Conservation (phyloP, 1,140 invertebrate species). For the Papilio dardanus region DNA sequence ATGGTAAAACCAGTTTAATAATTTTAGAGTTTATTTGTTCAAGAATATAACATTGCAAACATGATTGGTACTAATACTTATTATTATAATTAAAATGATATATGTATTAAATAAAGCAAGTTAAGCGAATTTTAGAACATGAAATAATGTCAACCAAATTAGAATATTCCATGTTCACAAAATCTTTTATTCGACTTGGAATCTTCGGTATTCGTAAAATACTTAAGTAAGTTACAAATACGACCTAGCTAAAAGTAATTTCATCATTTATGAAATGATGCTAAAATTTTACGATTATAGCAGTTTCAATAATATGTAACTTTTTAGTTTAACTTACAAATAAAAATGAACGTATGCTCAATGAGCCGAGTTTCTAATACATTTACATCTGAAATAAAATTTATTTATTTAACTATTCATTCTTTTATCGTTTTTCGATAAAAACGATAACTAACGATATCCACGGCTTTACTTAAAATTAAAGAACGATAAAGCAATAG, state of each 20-base stretch:
- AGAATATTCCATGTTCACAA: constrained; percentile 1
- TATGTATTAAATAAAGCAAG: neutral
- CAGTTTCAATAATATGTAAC: neutral
- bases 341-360: neutral
- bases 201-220: neutral
- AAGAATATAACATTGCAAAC: too few species aligned
- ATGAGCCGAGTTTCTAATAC: neutral
- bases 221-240: neutral
- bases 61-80: too few species aligned
- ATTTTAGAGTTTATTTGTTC: too few species aligned
- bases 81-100: too few species aligned
- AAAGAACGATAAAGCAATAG: neutral
- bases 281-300: constrained; percentile 12
- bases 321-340: neutral
- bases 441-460: neutral
- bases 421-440: neutral
- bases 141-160: neutral
- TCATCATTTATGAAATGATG: neutral
- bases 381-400: neutral
- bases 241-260: neutral
- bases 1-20: too few species aligned
- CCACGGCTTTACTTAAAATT: neutral
- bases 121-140: neutral
- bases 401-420: neutral
- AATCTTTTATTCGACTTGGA: constrained; percentile 4